Percentiles rank a stretch among this genome's conserved stretches.
Conservation (phyloP, 1,140 invertebrate genomes). For the Ephestia elutella region DNA sequence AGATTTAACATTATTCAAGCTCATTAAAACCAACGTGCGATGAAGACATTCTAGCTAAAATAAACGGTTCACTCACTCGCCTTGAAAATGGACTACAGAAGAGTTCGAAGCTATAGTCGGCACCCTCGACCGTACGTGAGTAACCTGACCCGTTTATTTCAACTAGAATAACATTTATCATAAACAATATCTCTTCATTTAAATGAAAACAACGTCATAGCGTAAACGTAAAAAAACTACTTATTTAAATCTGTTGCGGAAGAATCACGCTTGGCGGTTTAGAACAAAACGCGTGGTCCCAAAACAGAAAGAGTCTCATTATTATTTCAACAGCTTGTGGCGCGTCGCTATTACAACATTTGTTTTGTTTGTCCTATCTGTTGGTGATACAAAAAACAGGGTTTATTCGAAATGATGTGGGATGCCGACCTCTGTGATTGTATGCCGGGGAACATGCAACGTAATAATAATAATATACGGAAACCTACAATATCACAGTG, state of each 20-base stretch:
- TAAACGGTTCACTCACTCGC: too few species aligned
- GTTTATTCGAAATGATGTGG: not conserved
- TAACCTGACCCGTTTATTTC: too few species aligned
- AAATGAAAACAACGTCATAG: not conserved
- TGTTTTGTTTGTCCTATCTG: conserved; percentile 11
- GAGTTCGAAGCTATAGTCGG: too few species aligned
- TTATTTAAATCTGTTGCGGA: conserved; percentile 8
- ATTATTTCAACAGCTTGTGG: conserved; percentile 19
- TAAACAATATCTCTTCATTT: not conserved
- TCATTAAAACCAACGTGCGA: too few species aligned
- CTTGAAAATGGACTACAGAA: too few species aligned
- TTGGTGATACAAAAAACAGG: not conserved
- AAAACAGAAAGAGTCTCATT: conserved; percentile 18
- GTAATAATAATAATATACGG: too few species aligned
- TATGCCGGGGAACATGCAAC: not conserved
- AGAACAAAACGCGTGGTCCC: conserved; percentile 17
- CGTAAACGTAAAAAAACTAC: not conserved
- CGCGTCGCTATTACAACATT: conserved; percentile 10
- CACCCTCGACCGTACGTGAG: too few species aligned
- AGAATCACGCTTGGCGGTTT: conserved; percentile 15
- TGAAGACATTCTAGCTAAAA: too few species aligned
- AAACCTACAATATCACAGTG: too few species aligned
- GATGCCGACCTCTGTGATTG: not conserved
- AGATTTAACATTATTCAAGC: too few species aligned
- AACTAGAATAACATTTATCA: not conserved